phyloP scores from a whole-genome alignment of 2,797 vertebrate species.

The Synanceia verrucosa region DNA sequence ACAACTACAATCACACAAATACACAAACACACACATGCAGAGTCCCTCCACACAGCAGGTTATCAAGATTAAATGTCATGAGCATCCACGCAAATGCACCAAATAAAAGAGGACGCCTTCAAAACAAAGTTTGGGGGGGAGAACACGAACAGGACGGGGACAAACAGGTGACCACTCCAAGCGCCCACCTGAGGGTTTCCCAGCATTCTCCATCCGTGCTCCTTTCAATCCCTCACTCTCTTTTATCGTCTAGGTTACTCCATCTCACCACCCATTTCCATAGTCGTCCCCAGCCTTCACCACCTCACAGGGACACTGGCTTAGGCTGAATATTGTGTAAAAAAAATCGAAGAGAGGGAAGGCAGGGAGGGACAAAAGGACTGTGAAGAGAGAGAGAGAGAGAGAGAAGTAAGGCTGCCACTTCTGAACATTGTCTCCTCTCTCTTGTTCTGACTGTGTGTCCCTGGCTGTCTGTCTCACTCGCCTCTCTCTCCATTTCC shows the following conservation, averaged over 20 bases:
- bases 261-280: slow-evolving; percentile 44
- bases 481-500: slow-evolving; percentile 43
- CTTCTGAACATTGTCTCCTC: slow-evolving; percentile 62
- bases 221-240: slow-evolving; percentile 38
- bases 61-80: slow-evolving; percentile 53
- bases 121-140: slow-evolving; percentile 35
- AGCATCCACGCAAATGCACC: slow-evolving; percentile 26
- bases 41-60: slow-evolving; percentile 41
- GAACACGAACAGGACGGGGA: slow-evolving; percentile 15
- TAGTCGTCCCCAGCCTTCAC: slow-evolving; percentile 34
- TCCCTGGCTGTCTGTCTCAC: slow-evolving; percentile 64
- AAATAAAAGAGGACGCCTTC: slow-evolving; percentile 12
- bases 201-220: slow-evolving; percentile 68
- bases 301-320: slow-evolving; percentile 55
- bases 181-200: slow-evolving; percentile 76
- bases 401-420: slow-evolving; percentile 60
- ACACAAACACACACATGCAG: slow-evolving; percentile 35
- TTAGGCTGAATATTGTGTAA: slow-evolving; percentile 39
- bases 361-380: slow-evolving; percentile 66
- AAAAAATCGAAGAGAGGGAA: slow-evolving; percentile 49
- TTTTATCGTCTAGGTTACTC: slow-evolving; percentile 49
- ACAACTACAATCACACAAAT: slow-evolving; percentile 52
- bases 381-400: slow-evolving; percentile 27
- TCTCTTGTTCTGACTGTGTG: slow-evolving; percentile 63
- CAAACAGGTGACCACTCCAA: slow-evolving; percentile 37